phyloP scores from a whole-genome alignment of 2,888 invertebrate genomes.

The Hymenopus coronatus region DNA sequence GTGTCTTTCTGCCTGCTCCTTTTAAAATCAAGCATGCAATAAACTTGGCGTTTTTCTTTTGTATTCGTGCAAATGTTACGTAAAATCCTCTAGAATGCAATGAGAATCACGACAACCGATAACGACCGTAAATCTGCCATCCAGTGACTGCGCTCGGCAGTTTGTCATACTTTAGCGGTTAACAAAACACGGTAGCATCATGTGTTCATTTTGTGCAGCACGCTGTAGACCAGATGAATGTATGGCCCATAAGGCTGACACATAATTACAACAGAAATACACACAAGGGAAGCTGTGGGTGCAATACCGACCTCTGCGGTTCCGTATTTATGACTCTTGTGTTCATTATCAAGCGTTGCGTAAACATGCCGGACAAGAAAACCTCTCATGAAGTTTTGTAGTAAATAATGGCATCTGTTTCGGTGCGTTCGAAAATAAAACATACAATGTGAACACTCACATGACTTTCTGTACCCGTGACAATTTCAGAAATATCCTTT shows the following conservation, averaged over 20 bases:
- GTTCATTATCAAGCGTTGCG: background rate
- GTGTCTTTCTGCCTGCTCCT: too few relatives aligned
- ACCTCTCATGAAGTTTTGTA: background rate
- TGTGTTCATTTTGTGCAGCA: background rate
- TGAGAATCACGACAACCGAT: background rate
- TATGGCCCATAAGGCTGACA: background rate
- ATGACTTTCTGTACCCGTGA: too few relatives aligned
- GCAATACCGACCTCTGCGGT: background rate
- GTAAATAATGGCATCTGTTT: background rate
- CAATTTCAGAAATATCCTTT: too few relatives aligned
- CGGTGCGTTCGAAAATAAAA: background rate
- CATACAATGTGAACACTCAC: too few relatives aligned
- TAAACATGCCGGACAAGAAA: background rate
- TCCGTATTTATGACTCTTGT: background rate
- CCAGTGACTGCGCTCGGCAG: background rate
- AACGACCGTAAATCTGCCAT: background rate
- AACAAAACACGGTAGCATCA: background rate
- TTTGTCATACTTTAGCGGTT: background rate
- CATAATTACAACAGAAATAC: background rate
- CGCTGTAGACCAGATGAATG: background rate
- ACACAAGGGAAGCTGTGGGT: background rate
- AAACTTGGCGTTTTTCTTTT: too few relatives aligned
- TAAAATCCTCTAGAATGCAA: background rate
- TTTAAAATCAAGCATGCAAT: background rate
- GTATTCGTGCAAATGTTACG: background rate